A percentile compares a stretch with the other conserved stretches of the same genome.
Evolutionary conservation across 1,140 invertebrate species (phyloP).

Genomic region (Brachionus angularis): DNA sequence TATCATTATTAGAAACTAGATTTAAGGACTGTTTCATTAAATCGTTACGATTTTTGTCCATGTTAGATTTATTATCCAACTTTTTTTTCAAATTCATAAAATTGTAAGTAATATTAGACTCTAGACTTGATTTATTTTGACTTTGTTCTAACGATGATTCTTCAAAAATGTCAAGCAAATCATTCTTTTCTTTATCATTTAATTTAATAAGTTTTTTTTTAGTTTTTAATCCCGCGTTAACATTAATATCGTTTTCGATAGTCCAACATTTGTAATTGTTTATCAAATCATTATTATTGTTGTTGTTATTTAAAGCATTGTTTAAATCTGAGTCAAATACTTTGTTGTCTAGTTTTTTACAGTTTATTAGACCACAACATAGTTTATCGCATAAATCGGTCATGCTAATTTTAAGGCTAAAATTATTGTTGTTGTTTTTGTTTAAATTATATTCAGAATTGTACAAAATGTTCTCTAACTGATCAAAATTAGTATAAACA

Average conservation of each 20-base stretch:
- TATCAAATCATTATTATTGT: not conserved
- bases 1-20: not conserved
- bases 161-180: conserved; percentile 9
- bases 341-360: not conserved
- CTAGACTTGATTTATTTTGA: not conserved
- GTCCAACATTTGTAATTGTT: conserved; percentile 16
- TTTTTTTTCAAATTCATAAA: too few relatives aligned
- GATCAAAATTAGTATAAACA: too few relatives aligned
- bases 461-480: too few relatives aligned
- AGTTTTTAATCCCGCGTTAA: not conserved
- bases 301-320: not conserved
- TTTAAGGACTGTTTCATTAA: not conserved
- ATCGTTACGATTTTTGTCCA: not conserved
- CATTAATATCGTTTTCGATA: not conserved
- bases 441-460: too few relatives aligned
- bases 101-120: not conserved
- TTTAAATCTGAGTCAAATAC: not conserved
- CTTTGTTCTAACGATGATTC: not conserved
- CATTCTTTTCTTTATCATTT: conserved; percentile 11
- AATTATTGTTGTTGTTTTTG: not conserved
- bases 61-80: not conserved
- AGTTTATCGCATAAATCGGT: too few relatives aligned
- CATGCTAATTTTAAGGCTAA: not conserved
- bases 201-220: conserved; percentile 21
- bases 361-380: too few relatives aligned